Evolutionary conservation across 2,113 vertebrate species (phyloP).

Genomic region (Engystomops pustulosus): DNA sequence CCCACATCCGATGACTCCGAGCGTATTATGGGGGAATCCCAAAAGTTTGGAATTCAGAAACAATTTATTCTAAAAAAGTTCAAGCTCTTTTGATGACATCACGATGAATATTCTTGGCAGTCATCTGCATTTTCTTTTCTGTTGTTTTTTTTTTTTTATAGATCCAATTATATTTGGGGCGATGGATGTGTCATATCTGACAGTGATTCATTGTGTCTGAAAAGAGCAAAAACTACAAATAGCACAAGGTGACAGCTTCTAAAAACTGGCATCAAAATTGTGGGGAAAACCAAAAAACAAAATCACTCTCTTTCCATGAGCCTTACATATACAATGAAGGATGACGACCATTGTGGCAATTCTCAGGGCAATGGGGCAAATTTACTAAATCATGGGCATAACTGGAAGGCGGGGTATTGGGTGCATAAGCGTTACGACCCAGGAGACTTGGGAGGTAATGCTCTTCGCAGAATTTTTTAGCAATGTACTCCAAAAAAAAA

Average conservation of each 20-base stretch:
- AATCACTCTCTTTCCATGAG: no score
- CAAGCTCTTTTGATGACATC: slow-evolving; percentile 19
- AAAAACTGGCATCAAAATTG: background rate
- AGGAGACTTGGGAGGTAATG: no score
- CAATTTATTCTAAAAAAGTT: slow-evolving; percentile 21
- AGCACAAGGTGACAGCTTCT: no score
- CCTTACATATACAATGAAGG: no score
- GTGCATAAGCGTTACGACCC: no score
- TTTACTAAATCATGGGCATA: no score
- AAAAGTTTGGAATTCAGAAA: background rate
- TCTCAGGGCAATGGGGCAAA: no score
- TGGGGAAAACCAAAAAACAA: background rate
- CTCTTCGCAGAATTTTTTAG: no score
- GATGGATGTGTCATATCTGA: slow-evolving; percentile 18
- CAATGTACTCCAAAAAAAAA: no score
- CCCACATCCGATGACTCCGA: background rate
- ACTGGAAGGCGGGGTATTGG: no score
- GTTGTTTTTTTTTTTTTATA: slow-evolving; percentile 22
- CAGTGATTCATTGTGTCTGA: slow-evolving; percentile 28
- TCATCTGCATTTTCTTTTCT: background rate
- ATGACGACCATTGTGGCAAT: no score
- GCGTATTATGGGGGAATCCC: background rate
- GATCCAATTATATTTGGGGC: slow-evolving; percentile 21
- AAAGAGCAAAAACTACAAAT: background rate
- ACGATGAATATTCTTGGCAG: slow-evolving; percentile 24